Conservation (phyloP, 2,113 vertebrate genomes). For the Poeciliopsis turrubarensis region DNA sequence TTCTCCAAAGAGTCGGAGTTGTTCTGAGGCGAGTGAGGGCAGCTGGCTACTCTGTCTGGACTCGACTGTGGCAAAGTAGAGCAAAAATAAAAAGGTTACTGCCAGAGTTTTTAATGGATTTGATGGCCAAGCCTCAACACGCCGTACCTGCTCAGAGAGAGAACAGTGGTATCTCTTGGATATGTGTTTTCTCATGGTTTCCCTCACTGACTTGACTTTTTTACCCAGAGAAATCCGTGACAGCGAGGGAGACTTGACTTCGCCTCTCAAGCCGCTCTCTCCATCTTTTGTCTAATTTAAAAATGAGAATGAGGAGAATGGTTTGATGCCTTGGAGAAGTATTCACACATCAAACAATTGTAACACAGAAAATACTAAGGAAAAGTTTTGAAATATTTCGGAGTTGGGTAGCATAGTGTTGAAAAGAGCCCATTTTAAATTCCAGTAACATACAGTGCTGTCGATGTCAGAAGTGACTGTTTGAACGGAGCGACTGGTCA, state of each 20-base stretch:
- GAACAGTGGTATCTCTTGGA: slow-evolving; percentile 90
- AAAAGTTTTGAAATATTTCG: too few species aligned
- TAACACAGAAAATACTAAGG: not conserved
- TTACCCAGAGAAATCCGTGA: slow-evolving; percentile 93
- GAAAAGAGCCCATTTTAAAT: not conserved
- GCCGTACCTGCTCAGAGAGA: slow-evolving; percentile 85
- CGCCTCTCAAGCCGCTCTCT: slow-evolving; percentile 82
- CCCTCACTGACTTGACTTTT: slow-evolving; percentile 97
- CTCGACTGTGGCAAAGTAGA: slow-evolving; percentile 75
- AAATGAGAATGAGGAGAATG: not conserved
- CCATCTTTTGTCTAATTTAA: slow-evolving; percentile 83
- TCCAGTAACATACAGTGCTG: slow-evolving; percentile 48
- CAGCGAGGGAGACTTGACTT: slow-evolving; percentile 86
- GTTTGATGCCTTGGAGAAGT: too few species aligned
- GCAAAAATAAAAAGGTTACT: not conserved
- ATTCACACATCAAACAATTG: not conserved
- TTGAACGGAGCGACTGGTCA: slow-evolving; percentile 86
- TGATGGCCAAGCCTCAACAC: not conserved
- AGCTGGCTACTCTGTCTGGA: slow-evolving; percentile 80
- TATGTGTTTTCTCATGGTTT: slow-evolving; percentile 97
- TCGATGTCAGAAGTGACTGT: slow-evolving; percentile 70
- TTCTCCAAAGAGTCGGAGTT: slow-evolving; percentile 86
- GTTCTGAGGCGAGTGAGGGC: slow-evolving; percentile 78
- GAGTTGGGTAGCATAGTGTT: not conserved
- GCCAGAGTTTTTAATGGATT: not conserved